phyloP scores from a whole-genome alignment of 2,797 vertebrate genomes.

The Onychomys torridus region DNA sequence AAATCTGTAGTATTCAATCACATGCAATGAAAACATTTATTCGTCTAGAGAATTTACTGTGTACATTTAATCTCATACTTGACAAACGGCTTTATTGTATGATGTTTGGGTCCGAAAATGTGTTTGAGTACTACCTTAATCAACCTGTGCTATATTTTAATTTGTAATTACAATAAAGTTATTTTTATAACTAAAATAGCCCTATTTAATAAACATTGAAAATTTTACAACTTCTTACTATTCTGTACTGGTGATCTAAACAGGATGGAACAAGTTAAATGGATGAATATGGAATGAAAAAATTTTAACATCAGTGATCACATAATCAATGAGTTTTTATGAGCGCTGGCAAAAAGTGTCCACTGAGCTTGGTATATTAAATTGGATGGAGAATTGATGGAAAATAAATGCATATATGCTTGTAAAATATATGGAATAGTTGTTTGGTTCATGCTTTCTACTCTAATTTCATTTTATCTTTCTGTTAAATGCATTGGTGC shows the following conservation, averaged over 20 bases:
- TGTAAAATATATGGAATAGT: neutral
- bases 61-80: neutral
- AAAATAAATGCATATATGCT: neutral
- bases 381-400: neutral
- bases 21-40: neutral
- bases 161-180: neutral
- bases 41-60: slow-evolving; percentile 8
- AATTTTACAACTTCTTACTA: slow-evolving; percentile 12
- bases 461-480: neutral
- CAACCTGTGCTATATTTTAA: neutral
- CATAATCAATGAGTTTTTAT: neutral
- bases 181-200: neutral
- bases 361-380: neutral
- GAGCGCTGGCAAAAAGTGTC: neutral
- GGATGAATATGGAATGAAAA: neutral
- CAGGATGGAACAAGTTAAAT: slow-evolving; percentile 32
- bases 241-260: neutral
- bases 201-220: slow-evolving; percentile 20
- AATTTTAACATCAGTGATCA: neutral
- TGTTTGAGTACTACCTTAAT: neutral
- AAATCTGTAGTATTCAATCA: neutral
- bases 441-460: neutral
- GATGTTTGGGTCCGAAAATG: neutral
- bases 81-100: neutral
- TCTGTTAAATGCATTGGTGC: neutral